Evolutionary conservation across 2,797 vertebrate species (phyloP).

Genomic region (Phoeniculus purpureus): DNA sequence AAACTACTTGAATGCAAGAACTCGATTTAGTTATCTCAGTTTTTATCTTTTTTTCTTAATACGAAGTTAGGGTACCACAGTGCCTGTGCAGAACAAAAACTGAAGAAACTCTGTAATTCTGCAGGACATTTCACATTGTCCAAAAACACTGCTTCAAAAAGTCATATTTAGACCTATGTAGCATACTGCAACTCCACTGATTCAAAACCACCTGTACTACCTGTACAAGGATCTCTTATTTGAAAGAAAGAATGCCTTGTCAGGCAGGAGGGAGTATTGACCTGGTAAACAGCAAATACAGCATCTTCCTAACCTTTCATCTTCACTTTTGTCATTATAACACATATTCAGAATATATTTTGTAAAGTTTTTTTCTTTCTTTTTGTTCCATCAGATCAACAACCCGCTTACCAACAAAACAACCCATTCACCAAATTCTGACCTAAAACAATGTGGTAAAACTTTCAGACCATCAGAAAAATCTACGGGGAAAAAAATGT

Average conservation of each 20-base stretch:
- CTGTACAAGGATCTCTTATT: background rate
- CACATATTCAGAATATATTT: background rate
- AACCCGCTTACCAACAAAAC: background rate
- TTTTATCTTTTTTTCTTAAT: background rate
- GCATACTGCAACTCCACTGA: background rate
- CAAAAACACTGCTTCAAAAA: background rate
- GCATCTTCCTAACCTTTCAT: background rate
- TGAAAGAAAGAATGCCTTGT: background rate
- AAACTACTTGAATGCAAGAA: constrained; percentile 22
- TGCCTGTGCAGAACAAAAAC: background rate
- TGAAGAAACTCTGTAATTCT: background rate
- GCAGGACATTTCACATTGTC: background rate
- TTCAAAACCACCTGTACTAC: background rate
- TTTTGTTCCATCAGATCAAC: background rate
- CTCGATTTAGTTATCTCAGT: background rate
- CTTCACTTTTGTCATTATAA: background rate
- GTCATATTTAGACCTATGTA: background rate
- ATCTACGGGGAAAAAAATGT: background rate
- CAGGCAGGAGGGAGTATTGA: background rate
- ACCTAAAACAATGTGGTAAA: background rate
- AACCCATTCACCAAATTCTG: background rate
- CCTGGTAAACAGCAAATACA: background rate
- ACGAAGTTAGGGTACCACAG: background rate
- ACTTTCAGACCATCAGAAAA: background rate
- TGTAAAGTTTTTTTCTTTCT: background rate